Conservation (phyloP, 2,797 vertebrate species). For the Chlorospingus semifuscus region DNA sequence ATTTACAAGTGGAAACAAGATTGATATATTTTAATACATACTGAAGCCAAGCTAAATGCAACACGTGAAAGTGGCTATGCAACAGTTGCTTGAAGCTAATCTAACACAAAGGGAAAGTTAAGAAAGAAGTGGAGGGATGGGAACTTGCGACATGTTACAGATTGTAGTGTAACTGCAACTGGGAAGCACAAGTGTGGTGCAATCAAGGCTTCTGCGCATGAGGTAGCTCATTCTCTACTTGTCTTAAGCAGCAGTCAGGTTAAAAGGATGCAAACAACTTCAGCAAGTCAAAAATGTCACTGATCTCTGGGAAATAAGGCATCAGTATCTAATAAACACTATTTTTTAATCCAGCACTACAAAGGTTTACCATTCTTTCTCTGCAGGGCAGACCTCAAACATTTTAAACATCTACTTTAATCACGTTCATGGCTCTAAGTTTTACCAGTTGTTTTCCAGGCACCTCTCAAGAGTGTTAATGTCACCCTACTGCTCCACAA, state of each 20-base stretch:
- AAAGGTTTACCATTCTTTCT: background rate
- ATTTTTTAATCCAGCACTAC: background rate
- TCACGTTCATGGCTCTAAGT: background rate
- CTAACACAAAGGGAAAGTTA: background rate
- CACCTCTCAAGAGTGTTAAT: background rate
- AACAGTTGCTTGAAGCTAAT: background rate
- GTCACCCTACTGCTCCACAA: background rate
- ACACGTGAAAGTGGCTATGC: background rate
- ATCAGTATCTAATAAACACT: background rate
- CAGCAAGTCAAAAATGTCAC: background rate
- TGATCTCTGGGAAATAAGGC: background rate
- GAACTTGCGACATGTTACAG: background rate
- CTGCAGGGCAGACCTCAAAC: background rate
- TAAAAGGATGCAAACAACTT: background rate
- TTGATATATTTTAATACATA: background rate
- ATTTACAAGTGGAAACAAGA: background rate
- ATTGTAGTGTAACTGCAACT: accelerated
- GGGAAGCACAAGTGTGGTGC: background rate
- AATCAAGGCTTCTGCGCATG: background rate
- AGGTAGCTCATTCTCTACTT: background rate
- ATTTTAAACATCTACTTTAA: background rate
- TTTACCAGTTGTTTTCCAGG: background rate
- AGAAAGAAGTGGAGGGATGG: background rate
- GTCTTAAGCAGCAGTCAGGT: background rate
- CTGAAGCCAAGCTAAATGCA: background rate